Evolutionary conservation across 2,888 invertebrate species (phyloP).

Genomic region (Cremastobaeus sp.): DNA sequence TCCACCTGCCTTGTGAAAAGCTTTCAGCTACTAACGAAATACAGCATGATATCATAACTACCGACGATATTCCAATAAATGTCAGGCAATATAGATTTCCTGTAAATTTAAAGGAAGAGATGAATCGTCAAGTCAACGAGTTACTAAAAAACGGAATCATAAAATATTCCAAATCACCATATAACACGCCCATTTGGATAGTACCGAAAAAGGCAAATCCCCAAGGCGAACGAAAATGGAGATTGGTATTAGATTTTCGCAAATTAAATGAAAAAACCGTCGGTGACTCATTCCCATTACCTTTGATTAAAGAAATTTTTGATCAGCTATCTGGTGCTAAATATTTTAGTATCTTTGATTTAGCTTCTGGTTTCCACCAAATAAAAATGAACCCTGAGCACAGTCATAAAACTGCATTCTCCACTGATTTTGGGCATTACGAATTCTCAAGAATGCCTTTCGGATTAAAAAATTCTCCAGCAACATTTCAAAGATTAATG

Average conservation of each 20-base stretch:
- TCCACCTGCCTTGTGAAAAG: background rate
- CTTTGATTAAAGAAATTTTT: background rate
- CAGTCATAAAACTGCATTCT: background rate
- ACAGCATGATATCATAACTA: background rate
- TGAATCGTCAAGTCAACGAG: background rate
- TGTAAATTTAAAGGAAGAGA: background rate
- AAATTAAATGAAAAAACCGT: too few relatives aligned
- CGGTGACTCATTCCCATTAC: background rate
- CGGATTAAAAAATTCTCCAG: background rate
- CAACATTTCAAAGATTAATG: background rate
- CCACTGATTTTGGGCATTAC: background rate
- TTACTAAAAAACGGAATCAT: slow-evolving; percentile 2
- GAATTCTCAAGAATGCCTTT: background rate
- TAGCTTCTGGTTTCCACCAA: too few relatives aligned
- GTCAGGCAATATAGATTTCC: slow-evolving; percentile 3
- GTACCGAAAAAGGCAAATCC: background rate
- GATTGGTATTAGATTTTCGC: slow-evolving; percentile 1
- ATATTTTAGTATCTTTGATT: slow-evolving; percentile 1
- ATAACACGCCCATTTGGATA: too few relatives aligned
- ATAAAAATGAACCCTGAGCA: background rate
- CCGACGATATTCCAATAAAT: background rate
- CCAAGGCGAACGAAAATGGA: background rate
- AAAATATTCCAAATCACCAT: background rate
- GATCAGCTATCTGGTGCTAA: background rate
- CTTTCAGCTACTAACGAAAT: background rate